A percentile compares a stretch with the other conserved stretches of the same genome.
Conservation (phyloP, 2,888 invertebrate genomes). For the Periphyllus acericola region DNA sequence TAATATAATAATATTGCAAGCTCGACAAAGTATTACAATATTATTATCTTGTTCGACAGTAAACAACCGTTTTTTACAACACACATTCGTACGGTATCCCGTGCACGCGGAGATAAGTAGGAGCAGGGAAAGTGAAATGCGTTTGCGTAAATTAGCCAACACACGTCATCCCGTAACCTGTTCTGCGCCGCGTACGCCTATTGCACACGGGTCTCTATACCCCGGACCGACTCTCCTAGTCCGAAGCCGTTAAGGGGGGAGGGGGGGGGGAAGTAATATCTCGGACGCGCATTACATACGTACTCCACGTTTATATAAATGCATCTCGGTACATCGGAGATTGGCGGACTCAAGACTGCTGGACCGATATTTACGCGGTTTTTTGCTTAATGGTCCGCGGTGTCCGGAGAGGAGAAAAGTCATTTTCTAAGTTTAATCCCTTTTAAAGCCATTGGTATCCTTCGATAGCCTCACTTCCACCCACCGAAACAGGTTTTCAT, state of each 20-base stretch:
- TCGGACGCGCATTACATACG: not conserved
- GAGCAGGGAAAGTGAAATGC: constrained; percentile 46
- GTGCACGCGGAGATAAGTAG: not conserved
- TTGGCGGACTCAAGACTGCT: too few species aligned
- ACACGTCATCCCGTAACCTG: constrained; percentile 10
- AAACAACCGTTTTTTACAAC: constrained; percentile 29
- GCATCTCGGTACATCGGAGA: too few species aligned
- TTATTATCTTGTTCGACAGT: not conserved
- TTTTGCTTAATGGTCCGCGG: too few species aligned
- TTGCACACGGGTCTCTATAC: too few species aligned
- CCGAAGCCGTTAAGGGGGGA: not conserved
- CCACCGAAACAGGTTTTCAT: too few species aligned
- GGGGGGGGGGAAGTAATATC: not conserved
- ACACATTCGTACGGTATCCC: not conserved
- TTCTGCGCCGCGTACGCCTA: constrained; percentile 7
- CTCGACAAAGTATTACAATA: not conserved
- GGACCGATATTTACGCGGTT: too few species aligned
- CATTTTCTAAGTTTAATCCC: too few species aligned
- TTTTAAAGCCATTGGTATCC: too few species aligned
- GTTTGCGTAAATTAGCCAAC: constrained; percentile 19
- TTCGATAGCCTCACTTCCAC: too few species aligned
- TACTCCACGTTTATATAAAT: too few species aligned
- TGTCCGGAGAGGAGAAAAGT: too few species aligned
- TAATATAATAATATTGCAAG: not conserved
- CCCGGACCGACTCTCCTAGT: not conserved